A percentile compares a stretch with the other conserved stretches of the same genome.
These are phyloP conservation scores for Eilema sororculum DNA, from an alignment of 2,888 invertebrate genomes.

Conservation along the genomic window DNA sequence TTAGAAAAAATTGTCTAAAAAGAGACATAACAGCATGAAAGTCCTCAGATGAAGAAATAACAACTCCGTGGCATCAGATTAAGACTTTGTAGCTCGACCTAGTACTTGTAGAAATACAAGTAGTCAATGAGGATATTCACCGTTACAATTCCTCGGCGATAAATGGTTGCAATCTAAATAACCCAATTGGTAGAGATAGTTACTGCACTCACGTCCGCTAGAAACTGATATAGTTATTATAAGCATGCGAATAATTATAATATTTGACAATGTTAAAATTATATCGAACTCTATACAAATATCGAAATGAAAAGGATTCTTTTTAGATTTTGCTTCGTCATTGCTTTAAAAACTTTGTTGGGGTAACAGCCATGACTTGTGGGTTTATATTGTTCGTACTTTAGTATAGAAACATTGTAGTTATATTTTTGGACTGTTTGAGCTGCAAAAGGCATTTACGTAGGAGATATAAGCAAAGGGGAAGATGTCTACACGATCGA, in stretches of 20 bases:
- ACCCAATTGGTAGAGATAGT: conserved; percentile 76
- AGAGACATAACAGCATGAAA: not conserved
- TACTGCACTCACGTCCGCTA: conserved; percentile 69
- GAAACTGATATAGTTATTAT: conserved; percentile 68
- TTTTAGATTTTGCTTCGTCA: conserved; percentile 5
- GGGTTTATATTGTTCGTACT: not conserved
- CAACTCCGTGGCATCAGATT: not conserved
- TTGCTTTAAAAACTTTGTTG: conserved; percentile 3
- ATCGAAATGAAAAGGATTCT: not conserved
- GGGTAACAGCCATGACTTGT: not conserved
- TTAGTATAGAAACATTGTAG: not conserved
- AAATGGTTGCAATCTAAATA: conserved; percentile 74
- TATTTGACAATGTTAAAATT: conserved; percentile 42
- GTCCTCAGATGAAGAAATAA: not conserved
- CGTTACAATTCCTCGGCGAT: conserved; percentile 66
- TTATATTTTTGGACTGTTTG: not conserved
- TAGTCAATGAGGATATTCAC: conserved; percentile 20
- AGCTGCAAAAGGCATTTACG: not conserved
- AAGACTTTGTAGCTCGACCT: conserved; percentile 10
- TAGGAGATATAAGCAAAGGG: not conserved
- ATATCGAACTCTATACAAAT: conserved; percentile 14
- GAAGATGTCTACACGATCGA: not conserved
- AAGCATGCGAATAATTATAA: conserved; percentile 68
- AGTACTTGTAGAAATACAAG: conserved; percentile 28
- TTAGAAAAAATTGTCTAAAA: not conserved